Evolutionary conservation across 2,888 invertebrate genomes (phyloP).

Genomic region (Trissoscelio sp.): DNA sequence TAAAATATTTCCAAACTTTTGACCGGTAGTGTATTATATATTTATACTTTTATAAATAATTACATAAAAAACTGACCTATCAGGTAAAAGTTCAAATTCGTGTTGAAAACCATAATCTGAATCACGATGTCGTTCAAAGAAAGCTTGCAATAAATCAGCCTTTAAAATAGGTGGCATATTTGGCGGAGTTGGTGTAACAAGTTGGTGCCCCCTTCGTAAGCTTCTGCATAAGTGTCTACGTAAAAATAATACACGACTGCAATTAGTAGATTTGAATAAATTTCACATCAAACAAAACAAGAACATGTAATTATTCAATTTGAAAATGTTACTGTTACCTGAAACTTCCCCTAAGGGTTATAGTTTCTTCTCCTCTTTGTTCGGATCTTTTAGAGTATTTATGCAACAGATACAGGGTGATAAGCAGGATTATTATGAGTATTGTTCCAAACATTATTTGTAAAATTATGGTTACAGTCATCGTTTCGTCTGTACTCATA

Average conservation of each 20-base stretch:
- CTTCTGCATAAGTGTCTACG: conserved; percentile 87
- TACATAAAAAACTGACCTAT: conserved; percentile 84
- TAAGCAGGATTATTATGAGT: conserved; percentile 86
- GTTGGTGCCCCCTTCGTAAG: conserved; percentile 87
- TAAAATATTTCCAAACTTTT: no score
- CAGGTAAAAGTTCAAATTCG: conserved; percentile 95
- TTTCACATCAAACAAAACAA: not conserved
- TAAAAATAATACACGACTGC: conserved; percentile 65
- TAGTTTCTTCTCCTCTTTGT: conserved; percentile 88
- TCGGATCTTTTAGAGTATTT: conserved; percentile 87
- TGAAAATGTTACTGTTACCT: conserved; percentile 83
- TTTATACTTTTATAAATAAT: no score
- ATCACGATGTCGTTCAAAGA: conserved; percentile 92
- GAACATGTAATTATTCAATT: not conserved
- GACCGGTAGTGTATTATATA: no score
- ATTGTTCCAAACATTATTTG: conserved; percentile 88
- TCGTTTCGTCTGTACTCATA: conserved; percentile 82
- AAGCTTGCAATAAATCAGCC: conserved; percentile 90
- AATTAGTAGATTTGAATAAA: conserved; percentile 52
- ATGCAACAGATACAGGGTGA: conserved; percentile 87
- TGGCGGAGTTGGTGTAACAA: conserved; percentile 88
- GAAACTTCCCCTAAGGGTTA: conserved; percentile 87
- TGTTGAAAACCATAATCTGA: conserved; percentile 96
- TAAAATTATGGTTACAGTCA: conserved; percentile 86
- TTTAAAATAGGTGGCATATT: conserved; percentile 92